Conservation (phyloP, 2,797 vertebrate genomes). For the Oreortyx pictus region DNA sequence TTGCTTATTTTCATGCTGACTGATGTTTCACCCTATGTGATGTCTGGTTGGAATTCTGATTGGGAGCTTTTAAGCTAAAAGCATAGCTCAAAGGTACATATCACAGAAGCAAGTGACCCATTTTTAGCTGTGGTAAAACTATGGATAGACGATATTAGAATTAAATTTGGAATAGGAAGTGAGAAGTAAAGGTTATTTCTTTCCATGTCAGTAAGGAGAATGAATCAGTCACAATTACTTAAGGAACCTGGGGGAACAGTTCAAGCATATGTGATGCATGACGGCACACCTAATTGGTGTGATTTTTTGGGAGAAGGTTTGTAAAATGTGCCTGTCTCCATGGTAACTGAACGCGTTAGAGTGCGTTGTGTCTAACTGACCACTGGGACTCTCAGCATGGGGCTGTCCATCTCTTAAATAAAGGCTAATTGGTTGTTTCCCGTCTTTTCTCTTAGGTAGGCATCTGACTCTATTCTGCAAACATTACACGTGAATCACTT, state of each 20-base stretch:
- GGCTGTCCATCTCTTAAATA: constrained; percentile 16
- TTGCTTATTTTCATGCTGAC: neutral
- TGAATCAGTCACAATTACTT: constrained; percentile 52
- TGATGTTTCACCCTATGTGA: neutral
- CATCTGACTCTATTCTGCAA: neutral
- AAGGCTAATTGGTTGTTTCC: neutral
- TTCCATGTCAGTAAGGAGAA: constrained; percentile 48
- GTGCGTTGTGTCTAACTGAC: constrained; percentile 7
- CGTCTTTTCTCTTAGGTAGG: neutral
- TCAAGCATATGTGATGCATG: constrained; percentile 22
- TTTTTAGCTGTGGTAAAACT: neutral
- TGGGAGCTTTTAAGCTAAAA: neutral
- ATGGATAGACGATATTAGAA: neutral
- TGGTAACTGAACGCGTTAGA: neutral
- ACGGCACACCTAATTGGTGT: constrained; percentile 50
- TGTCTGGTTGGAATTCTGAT: neutral
- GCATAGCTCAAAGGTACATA: accelerated
- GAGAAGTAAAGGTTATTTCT: constrained; percentile 26
- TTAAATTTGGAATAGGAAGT: neutral
- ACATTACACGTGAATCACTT: neutral
- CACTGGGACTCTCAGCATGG: constrained; percentile 5
- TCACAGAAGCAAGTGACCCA: neutral
- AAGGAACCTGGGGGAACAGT: constrained; percentile 20
- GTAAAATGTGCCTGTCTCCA: neutral
- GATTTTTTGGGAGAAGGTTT: constrained; percentile 28